phyloP scores from a whole-genome alignment of 2,888 invertebrate genomes.

The Strigamia transsilvanica region DNA sequence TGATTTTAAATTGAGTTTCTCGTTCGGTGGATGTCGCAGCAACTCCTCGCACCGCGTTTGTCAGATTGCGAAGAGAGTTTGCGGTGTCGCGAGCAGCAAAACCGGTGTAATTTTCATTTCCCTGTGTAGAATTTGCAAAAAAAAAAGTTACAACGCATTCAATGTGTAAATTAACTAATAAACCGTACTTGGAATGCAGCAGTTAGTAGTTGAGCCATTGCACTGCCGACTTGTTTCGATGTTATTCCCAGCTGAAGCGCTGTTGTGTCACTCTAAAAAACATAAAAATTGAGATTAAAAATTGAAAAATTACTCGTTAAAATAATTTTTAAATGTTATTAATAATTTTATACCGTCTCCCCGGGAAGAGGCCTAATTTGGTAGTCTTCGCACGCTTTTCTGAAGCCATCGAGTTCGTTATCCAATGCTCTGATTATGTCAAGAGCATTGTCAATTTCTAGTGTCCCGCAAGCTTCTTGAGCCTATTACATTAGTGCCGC shows the following conservation, averaged over 20 bases:
- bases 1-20: slow-evolving; percentile 67
- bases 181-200: slow-evolving; percentile 74
- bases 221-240: slow-evolving; percentile 81
- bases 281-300: background rate
- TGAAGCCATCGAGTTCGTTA: slow-evolving; percentile 82
- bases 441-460: slow-evolving; percentile 83
- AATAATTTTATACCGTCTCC: slow-evolving; percentile 71
- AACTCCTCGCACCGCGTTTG: slow-evolving; percentile 78
- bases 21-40: slow-evolving; percentile 75
- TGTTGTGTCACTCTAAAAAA: slow-evolving; percentile 68
- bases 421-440: slow-evolving; percentile 82
- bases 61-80: slow-evolving; percentile 76
- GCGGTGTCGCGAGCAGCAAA: slow-evolving; percentile 84
- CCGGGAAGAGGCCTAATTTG: slow-evolving; percentile 84
- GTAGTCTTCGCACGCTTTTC: slow-evolving; percentile 76
- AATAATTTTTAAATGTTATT: background rate
- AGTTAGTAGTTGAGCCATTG: slow-evolving; percentile 84
- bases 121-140: slow-evolving; percentile 61
- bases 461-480: slow-evolving; percentile 77
- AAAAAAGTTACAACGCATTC: background rate
- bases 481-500: slow-evolving; percentile 62
- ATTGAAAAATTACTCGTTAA: background rate
- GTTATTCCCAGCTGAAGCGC: slow-evolving; percentile 70
- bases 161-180: background rate
- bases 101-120: slow-evolving; percentile 81